Evolutionary conservation across 2,797 vertebrate genomes (phyloP), one percentile per base, ranked within the genome.

Genomic region (Cercopithecus neglectus): DNA sequence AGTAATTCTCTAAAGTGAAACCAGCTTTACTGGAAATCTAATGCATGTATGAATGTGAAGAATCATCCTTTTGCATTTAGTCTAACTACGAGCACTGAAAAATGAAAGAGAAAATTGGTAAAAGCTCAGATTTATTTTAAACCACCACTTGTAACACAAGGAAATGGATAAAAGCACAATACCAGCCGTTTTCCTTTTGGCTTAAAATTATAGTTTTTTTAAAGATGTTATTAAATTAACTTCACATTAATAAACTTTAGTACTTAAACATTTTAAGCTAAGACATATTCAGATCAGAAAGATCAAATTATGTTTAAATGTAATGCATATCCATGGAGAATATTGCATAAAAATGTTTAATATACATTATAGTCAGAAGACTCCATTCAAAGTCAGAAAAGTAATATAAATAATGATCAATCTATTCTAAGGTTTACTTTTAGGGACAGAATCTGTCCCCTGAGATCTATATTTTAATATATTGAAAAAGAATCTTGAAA

Each of bases 171-270:
- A 97, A 44, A 91, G n/a, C 2, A 28, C 87, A 94, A 97, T 96
- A 94, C 48, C 36, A 96, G 92, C 91, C 96, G 88, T 89, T 96
- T 96, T 96, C 76, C 72, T 98, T 94, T 98, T 91, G 92, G 84
- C 83, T 96, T 98, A 91, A 98, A 97, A 95, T 96, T 70, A 87
- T 53, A 87, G 98, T 97, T 97, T 53, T 53, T 55, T 94, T 82
- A 75, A 95, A 97, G 70, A 96, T 90, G 26, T 95, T 96, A 98
- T 97, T 97, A 97, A 98, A 96, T 98, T 97, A 95, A 95, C 79
- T 95, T 92, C 0, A 5, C 92, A 96, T 96, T 97, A 97, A 97
- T 91, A 97, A 97, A 96, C 46, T 81, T 97, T 92, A 96, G 67
- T 96, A 89, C 96, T 97, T 95, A 97, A 97, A 95, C 94, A 90